Percentiles rank a stretch among this genome's conserved stretches.
Conservation (phyloP, 2,888 invertebrate genomes). For the Suillia variegata region DNA sequence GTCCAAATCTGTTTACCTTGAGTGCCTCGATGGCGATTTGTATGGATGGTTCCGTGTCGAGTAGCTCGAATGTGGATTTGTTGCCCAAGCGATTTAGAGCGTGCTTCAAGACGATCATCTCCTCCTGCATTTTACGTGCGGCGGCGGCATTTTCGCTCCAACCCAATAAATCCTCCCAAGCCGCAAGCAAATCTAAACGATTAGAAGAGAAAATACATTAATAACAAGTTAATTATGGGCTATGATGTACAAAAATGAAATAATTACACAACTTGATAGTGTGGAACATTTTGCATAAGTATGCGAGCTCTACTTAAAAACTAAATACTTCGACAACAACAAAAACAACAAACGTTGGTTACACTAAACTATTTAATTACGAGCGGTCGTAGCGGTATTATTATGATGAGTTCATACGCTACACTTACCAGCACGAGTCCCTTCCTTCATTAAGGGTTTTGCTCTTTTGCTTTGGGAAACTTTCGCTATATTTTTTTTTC, state of each 20-base stretch:
- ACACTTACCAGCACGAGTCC: too few relatives aligned
- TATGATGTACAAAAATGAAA: constrained; percentile 11
- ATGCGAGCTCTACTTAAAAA: background rate
- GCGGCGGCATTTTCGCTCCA: constrained; percentile 62
- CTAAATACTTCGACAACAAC: too few relatives aligned
- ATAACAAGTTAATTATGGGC: constrained; percentile 23
- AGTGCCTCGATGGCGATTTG: constrained; percentile 59
- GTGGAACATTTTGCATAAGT: background rate
- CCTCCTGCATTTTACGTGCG: constrained; percentile 61
- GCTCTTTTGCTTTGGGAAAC: too few relatives aligned
- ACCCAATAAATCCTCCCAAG: constrained; percentile 60
- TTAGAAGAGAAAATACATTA: constrained; percentile 17
- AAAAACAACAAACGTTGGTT: too few relatives aligned
- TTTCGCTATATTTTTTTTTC: too few relatives aligned
- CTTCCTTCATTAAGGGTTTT: too few relatives aligned
- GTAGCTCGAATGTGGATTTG: constrained; percentile 51
- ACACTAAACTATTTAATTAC: too few relatives aligned
- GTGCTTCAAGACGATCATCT: constrained; percentile 59
- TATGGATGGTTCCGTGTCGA: constrained; percentile 61
- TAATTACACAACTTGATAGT: background rate
- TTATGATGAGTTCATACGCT: too few relatives aligned
- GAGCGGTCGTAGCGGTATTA: too few relatives aligned
- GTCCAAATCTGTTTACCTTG: constrained; percentile 48
- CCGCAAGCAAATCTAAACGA: constrained; percentile 58
- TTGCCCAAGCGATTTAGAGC: constrained; percentile 57